Evolutionary conservation across 2,888 invertebrate species (phyloP).

Genomic region (Terebella lapidaria): DNA sequence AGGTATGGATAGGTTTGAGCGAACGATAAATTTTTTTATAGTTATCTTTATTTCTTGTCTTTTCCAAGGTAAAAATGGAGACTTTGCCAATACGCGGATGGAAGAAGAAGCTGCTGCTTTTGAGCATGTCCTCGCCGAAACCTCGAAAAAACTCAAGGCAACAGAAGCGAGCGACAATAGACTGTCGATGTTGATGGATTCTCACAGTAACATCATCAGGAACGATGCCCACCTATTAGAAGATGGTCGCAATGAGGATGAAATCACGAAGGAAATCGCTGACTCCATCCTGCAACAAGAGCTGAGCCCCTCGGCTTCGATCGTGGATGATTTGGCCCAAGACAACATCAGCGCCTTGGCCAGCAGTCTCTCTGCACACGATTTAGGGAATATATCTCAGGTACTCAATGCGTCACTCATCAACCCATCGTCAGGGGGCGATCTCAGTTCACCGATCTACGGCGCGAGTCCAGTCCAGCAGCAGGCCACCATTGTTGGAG

Average conservation of each 20-base stretch:
- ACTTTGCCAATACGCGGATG: conserved; percentile 69
- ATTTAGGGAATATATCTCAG: conserved; percentile 19
- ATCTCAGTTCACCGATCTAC: background rate
- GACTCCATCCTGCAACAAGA: conserved; percentile 19
- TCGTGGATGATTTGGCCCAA: conserved; percentile 11
- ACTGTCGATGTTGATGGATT: background rate
- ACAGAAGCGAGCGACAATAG: conserved; percentile 24
- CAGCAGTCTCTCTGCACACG: conserved; percentile 17
- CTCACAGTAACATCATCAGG: background rate
- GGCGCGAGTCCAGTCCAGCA: background rate
- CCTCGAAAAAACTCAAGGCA: conserved; percentile 57
- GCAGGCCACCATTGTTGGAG: background rate
- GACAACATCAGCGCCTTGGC: conserved; percentile 20
- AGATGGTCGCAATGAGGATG: conserved; percentile 27
- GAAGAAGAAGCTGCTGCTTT: conserved; percentile 69
- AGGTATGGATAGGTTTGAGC: too few relatives aligned
- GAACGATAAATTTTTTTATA: too few relatives aligned
- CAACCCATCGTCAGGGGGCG: background rate
- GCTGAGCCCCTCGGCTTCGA: conserved; percentile 16
- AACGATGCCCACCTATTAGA: background rate
- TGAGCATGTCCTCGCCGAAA: conserved; percentile 76
- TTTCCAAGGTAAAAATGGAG: conserved; percentile 64
- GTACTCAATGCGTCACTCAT: conserved; percentile 8
- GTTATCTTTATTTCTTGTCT: too few relatives aligned
- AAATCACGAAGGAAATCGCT: conserved; percentile 34